These are phyloP conservation scores for Rhegmatorhina hoffmannsi DNA, from an alignment of 2,113 vertebrate genomes.

Conservation along the genomic window DNA sequence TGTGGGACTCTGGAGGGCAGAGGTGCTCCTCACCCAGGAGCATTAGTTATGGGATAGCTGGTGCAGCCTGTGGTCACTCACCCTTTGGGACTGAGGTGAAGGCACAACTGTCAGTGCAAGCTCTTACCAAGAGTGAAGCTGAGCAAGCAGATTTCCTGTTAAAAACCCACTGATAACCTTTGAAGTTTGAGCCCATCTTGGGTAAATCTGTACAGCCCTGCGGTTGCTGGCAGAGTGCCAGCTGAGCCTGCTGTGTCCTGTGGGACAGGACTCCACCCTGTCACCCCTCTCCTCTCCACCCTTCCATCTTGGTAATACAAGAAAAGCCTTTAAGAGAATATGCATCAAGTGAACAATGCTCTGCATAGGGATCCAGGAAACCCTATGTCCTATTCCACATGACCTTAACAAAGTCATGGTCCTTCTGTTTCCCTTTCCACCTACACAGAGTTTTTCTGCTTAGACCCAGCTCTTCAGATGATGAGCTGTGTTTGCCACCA, in stretches of 20 bases:
- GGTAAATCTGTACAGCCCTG: not conserved
- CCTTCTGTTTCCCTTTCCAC: constrained; percentile 56
- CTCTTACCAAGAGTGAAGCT: not conserved
- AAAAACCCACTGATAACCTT: not conserved
- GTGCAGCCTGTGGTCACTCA: not conserved
- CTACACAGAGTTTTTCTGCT: not conserved
- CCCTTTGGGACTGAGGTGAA: not conserved
- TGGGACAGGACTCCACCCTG: not conserved
- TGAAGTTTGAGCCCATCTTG: not conserved
- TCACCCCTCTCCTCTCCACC: not conserved
- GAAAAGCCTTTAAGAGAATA: not conserved
- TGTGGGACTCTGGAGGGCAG: not conserved
- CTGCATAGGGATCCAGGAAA: constrained; percentile 10
- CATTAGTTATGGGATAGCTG: not conserved
- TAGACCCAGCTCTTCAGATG: not conserved
- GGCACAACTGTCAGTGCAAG: not conserved
- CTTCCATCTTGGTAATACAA: constrained; percentile 6
- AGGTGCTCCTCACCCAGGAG: not conserved
- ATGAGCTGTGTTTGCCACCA: fast-evolving
- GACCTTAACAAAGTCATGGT: constrained; percentile 7
- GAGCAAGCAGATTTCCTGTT: constrained; percentile 9
- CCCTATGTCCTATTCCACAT: not conserved
- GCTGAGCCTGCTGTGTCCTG: not conserved
- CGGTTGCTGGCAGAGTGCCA: not conserved
- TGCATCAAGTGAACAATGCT: not conserved